Evolutionary conservation across 1,140 invertebrate species (phyloP), one percentile per base, ranked within the genome.

Genomic region (Teleopsis dalmanni): DNA sequence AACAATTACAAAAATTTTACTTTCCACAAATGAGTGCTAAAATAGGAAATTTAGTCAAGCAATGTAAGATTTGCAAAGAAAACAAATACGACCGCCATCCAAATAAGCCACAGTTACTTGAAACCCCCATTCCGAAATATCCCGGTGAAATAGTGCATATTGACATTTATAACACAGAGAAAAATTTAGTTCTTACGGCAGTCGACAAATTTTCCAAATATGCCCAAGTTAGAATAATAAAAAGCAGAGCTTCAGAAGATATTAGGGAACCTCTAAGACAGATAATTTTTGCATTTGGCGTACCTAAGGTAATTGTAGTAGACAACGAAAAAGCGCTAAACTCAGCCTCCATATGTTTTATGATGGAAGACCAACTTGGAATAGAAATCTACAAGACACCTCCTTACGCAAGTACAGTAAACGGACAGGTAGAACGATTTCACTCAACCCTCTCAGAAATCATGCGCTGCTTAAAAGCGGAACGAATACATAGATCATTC

Each of bases 191-290:
- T 9, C 23, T 50, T 2, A 51, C 38, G 9, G 37, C 36, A 44
- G 40, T 56, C 19, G 53, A 57, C n/a, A 54, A 54, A 40, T 57
- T 55, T 34, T 52, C 50, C 0, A 57, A 56, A 56, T 31, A 45
- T 40, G 53, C 44, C 1, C 5, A 51, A 16, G 42, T 26, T n/a
- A 38, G 26, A 40, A 34, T 38, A 6, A 44, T 55, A 16, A 47
- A 50, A 19, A 48, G 31, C 4, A 56, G 49, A 46, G 26, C 53
- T 9, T 47, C 23, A 6, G 34, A 51, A 26, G 47, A 58, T 19
- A 43, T 57, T 5, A 50, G 16, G 45, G 25, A 34, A 16, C 41
- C 31, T 10, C 13, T 50, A 29, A 37, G 16, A 13, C 33, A 50
- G 4, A 37, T 50, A 11, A 14, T 45, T 35, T 43, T 36, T 21